Evolutionary conservation across 2,797 vertebrate species (phyloP).

Genomic region (Pipistrellus kuhlii): DNA sequence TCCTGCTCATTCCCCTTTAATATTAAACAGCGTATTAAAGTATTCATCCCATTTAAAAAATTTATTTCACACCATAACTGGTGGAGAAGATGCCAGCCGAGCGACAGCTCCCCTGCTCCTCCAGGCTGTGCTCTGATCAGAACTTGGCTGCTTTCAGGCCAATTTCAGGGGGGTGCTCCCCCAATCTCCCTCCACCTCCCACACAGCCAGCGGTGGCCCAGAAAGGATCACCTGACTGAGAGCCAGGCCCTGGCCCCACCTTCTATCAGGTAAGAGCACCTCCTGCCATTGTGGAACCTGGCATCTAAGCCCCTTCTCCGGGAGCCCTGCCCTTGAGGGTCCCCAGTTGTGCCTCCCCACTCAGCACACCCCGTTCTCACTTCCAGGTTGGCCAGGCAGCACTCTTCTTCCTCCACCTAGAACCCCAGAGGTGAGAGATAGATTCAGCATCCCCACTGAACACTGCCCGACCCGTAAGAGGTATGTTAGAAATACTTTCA

Average conservation of each 20-base stretch:
- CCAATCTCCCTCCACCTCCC: neutral
- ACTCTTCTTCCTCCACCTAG: neutral
- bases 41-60: neutral
- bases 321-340: neutral
- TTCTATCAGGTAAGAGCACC: neutral
- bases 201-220: neutral
- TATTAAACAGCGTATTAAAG: neutral
- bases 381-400: neutral
- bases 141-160: neutral
- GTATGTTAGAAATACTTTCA: neutral
- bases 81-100: neutral
- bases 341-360: neutral
- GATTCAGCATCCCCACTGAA: neutral
- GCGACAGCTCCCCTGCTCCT: neutral
- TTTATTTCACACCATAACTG: neutral
- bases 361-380: neutral
- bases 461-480: rapidly evolving
- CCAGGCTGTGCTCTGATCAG: neutral
- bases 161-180: neutral
- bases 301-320: neutral
- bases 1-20: neutral
- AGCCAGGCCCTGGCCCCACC: neutral
- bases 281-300: neutral
- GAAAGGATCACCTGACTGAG: neutral
- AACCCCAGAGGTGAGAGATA: neutral